These are phyloP conservation scores for Sisor rabdophorus DNA, from an alignment of 2,113 vertebrate species.

Conservation along the genomic window DNA sequence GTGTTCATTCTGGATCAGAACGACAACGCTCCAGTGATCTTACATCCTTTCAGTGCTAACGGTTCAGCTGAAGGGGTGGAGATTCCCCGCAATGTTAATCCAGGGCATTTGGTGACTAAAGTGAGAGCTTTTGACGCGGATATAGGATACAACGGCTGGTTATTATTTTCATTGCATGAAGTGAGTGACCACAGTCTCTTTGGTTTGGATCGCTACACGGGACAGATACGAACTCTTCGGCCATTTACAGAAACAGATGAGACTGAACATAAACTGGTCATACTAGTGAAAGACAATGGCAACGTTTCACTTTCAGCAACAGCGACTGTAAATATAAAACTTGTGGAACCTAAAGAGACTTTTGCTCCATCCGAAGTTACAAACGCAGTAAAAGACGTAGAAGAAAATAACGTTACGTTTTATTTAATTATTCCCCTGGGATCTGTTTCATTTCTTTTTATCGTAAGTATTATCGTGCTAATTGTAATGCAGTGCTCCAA, in stretches of 20 bases:
- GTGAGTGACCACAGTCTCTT: constrained; percentile 54
- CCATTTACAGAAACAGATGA: constrained; percentile 47
- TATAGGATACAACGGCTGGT: constrained; percentile 59
- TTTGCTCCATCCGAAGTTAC: constrained; percentile 11
- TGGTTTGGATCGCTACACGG: constrained; percentile 54
- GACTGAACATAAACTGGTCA: constrained; percentile 36
- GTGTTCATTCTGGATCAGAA: constrained; percentile 60
- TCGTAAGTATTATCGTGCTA: constrained; percentile 37
- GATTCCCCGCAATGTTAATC: constrained; percentile 50
- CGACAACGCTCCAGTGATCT: constrained; percentile 56
- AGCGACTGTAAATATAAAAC: background rate
- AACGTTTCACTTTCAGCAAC: constrained; percentile 12
- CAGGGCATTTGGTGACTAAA: constrained; percentile 55
- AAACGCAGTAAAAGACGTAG: constrained; percentile 28
- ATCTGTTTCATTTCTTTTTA: constrained; percentile 41
- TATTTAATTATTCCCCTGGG: constrained; percentile 43
- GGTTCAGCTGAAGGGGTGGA: constrained; percentile 51
- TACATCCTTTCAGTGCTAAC: constrained; percentile 47
- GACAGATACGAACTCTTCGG: constrained; percentile 56
- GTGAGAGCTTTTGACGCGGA: constrained; percentile 57
- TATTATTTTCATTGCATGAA: constrained; percentile 54
- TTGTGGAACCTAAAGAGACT: constrained; percentile 9
- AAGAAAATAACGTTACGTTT: constrained; percentile 40
- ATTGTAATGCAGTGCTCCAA: constrained; percentile 41
- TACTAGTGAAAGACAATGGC: constrained; percentile 17